These are phyloP conservation scores for Cynoglossus semilaevis DNA, from an alignment of 2,113 vertebrate species.

Conservation along the genomic window DNA sequence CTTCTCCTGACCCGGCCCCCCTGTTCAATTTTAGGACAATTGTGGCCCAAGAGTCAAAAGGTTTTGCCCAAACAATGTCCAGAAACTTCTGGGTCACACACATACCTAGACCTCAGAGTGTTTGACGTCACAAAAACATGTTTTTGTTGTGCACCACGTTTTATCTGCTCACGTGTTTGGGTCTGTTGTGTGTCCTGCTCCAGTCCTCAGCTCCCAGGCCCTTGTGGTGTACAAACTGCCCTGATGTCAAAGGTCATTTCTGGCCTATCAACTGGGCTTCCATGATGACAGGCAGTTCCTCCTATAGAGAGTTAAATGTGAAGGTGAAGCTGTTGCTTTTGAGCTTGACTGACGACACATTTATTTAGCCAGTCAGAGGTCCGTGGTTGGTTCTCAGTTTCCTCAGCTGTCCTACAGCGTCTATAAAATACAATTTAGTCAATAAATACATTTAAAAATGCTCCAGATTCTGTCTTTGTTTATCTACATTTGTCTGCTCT, in stretches of 20 bases:
- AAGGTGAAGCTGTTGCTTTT: slow-evolving; percentile 13
- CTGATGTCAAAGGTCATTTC: slow-evolving; percentile 35
- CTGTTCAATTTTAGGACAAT: too few relatives aligned
- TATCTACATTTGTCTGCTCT: too few relatives aligned
- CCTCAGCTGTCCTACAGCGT: slow-evolving; percentile 43
- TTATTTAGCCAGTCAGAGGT: slow-evolving; percentile 23
- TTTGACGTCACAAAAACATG: background rate
- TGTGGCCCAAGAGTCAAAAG: too few relatives aligned
- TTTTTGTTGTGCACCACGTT: background rate
- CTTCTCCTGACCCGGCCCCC: too few relatives aligned
- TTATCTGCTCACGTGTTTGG: background rate
- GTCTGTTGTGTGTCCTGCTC: background rate
- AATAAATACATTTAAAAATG: too few relatives aligned
- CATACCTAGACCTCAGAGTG: too few relatives aligned
- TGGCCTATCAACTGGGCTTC: slow-evolving; percentile 12
- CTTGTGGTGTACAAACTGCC: slow-evolving; percentile 21
- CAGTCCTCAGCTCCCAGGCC: slow-evolving; percentile 38
- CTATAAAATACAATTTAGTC: too few relatives aligned
- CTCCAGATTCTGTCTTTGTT: too few relatives aligned
- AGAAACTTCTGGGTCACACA: too few relatives aligned
- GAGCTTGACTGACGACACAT: slow-evolving; percentile 31
- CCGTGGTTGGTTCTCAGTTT: slow-evolving; percentile 57
- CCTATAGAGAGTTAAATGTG: background rate
- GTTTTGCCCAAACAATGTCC: too few relatives aligned
- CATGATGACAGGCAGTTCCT: slow-evolving; percentile 19